A percentile compares a stretch with the other conserved stretches of the same genome.
Conservation (phyloP, 2,888 invertebrate genomes). For the Clunio marinus region DNA sequence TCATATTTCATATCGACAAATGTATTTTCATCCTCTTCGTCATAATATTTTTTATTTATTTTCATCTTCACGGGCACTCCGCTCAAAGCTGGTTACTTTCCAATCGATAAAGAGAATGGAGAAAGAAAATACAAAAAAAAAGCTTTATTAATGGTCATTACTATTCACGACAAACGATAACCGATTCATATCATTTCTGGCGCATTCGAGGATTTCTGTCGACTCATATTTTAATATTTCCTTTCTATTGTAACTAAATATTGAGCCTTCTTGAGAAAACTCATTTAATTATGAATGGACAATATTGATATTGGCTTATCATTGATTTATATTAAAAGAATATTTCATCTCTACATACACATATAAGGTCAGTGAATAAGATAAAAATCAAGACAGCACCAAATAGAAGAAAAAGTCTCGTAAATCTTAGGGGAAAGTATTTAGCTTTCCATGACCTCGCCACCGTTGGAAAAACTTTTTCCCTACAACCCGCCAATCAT, state of each 20-base stretch:
- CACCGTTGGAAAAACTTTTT: not conserved
- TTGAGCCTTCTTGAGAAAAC: not conserved
- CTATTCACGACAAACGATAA: not conserved
- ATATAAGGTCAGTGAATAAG: not conserved
- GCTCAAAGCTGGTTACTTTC: too few species aligned
- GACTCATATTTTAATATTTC: not conserved
- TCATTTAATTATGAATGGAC: conserved; percentile 7
- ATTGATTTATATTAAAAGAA: conserved; percentile 4
- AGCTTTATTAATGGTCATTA: not conserved
- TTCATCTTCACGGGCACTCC: too few species aligned
- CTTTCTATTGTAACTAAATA: not conserved
- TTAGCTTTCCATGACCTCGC: too few species aligned
- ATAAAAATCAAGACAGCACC: not conserved
- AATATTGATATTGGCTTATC: conserved; percentile 11
- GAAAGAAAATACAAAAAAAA: not conserved
- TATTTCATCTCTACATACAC: too few species aligned
- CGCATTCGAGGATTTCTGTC: not conserved
- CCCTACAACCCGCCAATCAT: not conserved
- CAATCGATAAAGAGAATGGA: too few species aligned
- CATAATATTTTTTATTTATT: too few species aligned
- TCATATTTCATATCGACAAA: not conserved
- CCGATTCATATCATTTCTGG: not conserved
- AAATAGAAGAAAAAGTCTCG: not conserved
- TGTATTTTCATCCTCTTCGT: not conserved
- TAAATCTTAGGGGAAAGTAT: not conserved